A percentile compares a stretch with the other conserved stretches of the same genome.
phyloP scores from a whole-genome alignment of 2,113 vertebrate species.

The Ptilonorhynchus violaceus region DNA sequence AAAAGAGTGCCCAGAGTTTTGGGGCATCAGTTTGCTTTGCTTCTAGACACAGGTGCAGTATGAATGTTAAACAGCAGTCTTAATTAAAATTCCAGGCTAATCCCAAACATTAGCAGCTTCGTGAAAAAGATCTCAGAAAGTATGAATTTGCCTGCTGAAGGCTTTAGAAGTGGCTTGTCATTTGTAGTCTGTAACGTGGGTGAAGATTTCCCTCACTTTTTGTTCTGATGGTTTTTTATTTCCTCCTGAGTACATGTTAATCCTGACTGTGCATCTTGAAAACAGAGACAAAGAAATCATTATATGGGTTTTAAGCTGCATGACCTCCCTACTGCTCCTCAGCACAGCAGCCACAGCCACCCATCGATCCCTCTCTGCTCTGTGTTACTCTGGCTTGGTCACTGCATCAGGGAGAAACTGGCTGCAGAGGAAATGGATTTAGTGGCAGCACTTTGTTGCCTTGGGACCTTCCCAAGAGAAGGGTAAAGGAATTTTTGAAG shows the following conservation, averaged over 20 bases:
- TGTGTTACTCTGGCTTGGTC: no score
- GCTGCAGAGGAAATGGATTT: background rate
- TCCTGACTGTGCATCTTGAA: background rate
- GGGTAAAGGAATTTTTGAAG: background rate
- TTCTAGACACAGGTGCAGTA: background rate
- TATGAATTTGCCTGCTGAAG: background rate
- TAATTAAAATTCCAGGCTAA: background rate
- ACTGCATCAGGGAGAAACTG: background rate
- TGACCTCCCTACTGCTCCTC: background rate
- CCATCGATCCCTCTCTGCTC: fast-evolving
- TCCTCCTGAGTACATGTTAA: background rate
- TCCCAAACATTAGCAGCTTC: background rate
- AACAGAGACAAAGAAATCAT: background rate
- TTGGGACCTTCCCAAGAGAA: background rate
- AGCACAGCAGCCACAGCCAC: background rate
- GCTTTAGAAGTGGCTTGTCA: background rate
- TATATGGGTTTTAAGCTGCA: background rate
- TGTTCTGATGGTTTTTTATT: background rate
- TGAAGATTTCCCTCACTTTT: background rate
- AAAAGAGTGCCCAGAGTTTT: background rate
- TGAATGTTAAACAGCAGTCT: background rate
- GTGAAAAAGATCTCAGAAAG: background rate
- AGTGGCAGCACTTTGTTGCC: background rate
- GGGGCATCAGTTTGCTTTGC: background rate
- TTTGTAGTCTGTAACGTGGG: background rate